Evolutionary conservation across 2,113 vertebrate genomes (phyloP).

Genomic region (Myotis brandtii): DNA sequence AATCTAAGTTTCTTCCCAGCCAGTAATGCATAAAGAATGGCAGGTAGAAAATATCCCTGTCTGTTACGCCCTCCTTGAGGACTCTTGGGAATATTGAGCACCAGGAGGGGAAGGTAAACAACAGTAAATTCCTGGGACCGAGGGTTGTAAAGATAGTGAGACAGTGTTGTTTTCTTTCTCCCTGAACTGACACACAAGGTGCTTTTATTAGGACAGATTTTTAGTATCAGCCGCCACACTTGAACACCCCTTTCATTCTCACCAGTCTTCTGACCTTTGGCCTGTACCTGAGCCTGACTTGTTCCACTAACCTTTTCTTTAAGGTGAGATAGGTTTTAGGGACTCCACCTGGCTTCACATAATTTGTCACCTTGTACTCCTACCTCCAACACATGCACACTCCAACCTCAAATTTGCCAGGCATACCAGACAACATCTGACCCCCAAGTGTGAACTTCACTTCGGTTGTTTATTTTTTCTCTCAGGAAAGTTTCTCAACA

Average conservation of each 20-base stretch:
- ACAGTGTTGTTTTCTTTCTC: neutral
- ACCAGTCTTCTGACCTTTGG: neutral
- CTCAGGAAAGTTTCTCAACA: slow-evolving; percentile 34
- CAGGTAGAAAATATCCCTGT: neutral
- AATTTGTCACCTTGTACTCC: neutral
- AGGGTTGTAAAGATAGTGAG: neutral
- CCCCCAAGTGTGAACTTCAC: neutral
- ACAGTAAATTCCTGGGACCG: neutral
- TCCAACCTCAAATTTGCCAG: neutral
- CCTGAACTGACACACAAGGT: neutral
- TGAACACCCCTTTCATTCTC: neutral
- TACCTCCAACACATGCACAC: neutral
- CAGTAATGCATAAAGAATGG: neutral
- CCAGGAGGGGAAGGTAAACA: neutral
- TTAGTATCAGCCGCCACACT: neutral
- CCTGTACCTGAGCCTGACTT: neutral
- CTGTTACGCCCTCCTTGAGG: neutral
- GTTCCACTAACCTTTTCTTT: neutral
- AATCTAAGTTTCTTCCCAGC: neutral
- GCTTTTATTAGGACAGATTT: neutral
- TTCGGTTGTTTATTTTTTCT: neutral
- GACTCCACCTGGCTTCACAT: neutral
- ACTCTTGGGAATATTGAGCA: neutral
- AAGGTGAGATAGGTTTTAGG: neutral
- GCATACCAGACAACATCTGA: neutral